phyloP scores from a whole-genome alignment of 2,888 invertebrate genomes.

The Nudaria mundana region DNA sequence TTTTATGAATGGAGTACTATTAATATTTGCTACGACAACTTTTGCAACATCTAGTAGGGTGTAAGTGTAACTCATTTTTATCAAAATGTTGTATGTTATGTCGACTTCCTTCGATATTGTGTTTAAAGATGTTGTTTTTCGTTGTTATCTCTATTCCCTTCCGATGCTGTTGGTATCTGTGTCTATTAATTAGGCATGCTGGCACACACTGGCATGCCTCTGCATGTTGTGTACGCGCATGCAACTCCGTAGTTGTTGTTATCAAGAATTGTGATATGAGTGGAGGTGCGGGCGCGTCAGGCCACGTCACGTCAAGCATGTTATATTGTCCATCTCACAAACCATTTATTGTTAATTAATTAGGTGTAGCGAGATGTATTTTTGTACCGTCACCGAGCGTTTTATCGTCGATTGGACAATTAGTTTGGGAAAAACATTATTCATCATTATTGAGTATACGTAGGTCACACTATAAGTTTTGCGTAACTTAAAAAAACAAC shows the following conservation, averaged over 20 bases:
- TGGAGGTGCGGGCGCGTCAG: slow-evolving; percentile 49
- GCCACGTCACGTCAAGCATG: slow-evolving; percentile 10
- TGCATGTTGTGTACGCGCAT: neutral
- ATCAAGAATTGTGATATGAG: slow-evolving; percentile 26
- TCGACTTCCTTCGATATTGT: slow-evolving; percentile 47
- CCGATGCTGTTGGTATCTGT: slow-evolving; percentile 22
- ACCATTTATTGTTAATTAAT: slow-evolving; percentile 52
- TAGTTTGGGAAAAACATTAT: slow-evolving; percentile 32
- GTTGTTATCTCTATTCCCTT: slow-evolving; percentile 23
- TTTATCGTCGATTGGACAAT: slow-evolving; percentile 60
- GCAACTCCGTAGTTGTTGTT: slow-evolving; percentile 4
- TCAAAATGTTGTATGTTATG: slow-evolving; percentile 58
- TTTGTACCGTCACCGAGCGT: slow-evolving; percentile 64
- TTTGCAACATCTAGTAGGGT: slow-evolving; percentile 64
- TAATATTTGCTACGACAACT: slow-evolving; percentile 70
- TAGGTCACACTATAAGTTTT: no score
- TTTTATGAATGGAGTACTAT: slow-evolving; percentile 54
- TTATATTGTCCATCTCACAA: slow-evolving; percentile 24
- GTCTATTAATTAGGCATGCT: slow-evolving; percentile 8
- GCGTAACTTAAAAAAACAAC: no score
- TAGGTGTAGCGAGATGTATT: slow-evolving; percentile 73
- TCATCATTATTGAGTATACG: slow-evolving; percentile 22
- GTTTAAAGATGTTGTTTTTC: slow-evolving; percentile 39
- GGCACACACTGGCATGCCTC: neutral
- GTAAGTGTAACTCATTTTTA: slow-evolving; percentile 58